A percentile compares a stretch with the other conserved stretches of the same genome.
Evolutionary conservation across 2,113 vertebrate genomes (phyloP).

Genomic region (Chlorocebus sabaeus): DNA sequence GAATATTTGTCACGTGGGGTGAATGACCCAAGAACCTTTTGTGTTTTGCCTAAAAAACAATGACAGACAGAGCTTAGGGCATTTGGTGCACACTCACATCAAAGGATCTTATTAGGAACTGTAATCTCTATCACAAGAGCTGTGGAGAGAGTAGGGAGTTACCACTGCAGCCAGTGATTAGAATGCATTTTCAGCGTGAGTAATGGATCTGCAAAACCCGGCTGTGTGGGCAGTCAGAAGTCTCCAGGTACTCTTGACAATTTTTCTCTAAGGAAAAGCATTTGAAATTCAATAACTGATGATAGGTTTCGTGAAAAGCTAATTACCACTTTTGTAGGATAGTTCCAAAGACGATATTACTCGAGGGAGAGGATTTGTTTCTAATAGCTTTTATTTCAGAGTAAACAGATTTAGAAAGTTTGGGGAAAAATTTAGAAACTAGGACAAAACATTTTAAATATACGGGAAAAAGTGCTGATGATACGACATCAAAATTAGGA

Average conservation of each 20-base stretch:
- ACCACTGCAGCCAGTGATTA: neutral
- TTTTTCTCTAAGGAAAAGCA: neutral
- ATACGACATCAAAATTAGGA: neutral
- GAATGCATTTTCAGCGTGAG: neutral
- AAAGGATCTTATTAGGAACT: neutral
- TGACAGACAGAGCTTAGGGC: neutral
- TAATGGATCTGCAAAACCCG: neutral
- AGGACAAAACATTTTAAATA: neutral
- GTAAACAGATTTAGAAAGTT: neutral
- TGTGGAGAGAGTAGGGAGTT: neutral
- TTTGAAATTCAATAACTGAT: neutral
- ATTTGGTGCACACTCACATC: neutral
- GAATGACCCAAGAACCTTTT: constrained; percentile 98
- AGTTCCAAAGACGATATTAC: neutral
- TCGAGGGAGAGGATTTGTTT: neutral
- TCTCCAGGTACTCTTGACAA: neutral
- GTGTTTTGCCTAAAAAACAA: constrained; percentile 92
- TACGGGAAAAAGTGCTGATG: neutral
- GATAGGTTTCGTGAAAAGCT: neutral
- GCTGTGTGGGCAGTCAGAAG: neutral
- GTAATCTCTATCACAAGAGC: neutral
- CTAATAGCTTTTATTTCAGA: neutral
- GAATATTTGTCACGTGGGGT: constrained; percentile 95
- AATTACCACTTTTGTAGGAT: neutral
- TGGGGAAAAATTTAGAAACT: neutral